Conservation (phyloP, 2,888 invertebrate species). For the Drosophila paracracens region DNA sequence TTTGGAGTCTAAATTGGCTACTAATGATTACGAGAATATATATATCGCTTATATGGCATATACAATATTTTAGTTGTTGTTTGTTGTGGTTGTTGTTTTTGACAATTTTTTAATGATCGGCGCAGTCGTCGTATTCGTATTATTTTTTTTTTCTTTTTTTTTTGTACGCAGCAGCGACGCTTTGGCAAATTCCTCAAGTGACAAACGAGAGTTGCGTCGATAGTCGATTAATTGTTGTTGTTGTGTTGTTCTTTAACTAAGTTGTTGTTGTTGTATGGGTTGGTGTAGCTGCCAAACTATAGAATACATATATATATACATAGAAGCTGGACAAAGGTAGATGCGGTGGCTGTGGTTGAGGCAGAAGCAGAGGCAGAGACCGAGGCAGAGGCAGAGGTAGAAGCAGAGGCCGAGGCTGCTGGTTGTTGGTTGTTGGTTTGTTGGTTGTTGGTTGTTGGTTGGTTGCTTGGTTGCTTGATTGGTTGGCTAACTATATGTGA, state of each 20-base stretch:
- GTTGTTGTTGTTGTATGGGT: slow-evolving; percentile 32
- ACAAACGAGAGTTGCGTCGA: slow-evolving; percentile 22
- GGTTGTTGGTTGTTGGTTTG: slow-evolving; percentile 8
- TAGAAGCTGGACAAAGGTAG: slow-evolving; percentile 35
- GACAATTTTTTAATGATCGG: slow-evolving; percentile 50
- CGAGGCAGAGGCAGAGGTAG: slow-evolving; percentile 25
- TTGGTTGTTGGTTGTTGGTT: slow-evolving; percentile 22
- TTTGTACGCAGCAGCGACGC: slow-evolving; percentile 70
- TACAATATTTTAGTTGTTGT: slow-evolving; percentile 41
- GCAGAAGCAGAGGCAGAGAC: slow-evolving; percentile 15
- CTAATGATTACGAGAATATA: slow-evolving; percentile 42
- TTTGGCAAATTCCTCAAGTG: slow-evolving; percentile 82
- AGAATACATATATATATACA: slow-evolving; percentile 1
- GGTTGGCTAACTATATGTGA: slow-evolving; percentile 43
- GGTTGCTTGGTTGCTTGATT: slow-evolving; percentile 18
- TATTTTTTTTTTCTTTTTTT: slow-evolving; percentile 32
- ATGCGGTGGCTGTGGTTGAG: slow-evolving; percentile 27
- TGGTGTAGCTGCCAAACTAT: slow-evolving; percentile 35
- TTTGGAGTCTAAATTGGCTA: slow-evolving; percentile 40
- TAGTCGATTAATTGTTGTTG: slow-evolving; percentile 30
- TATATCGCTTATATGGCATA: slow-evolving; percentile 48
- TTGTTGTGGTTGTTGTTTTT: slow-evolving; percentile 9
- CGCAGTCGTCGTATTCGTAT: slow-evolving; percentile 64
- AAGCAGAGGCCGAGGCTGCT: slow-evolving; percentile 40
- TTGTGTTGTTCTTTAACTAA: slow-evolving; percentile 16